Evolutionary conservation across 1,140 invertebrate genomes (phyloP), one percentile per base, ranked within the genome.

Genomic region (Drosophila saltans): DNA sequence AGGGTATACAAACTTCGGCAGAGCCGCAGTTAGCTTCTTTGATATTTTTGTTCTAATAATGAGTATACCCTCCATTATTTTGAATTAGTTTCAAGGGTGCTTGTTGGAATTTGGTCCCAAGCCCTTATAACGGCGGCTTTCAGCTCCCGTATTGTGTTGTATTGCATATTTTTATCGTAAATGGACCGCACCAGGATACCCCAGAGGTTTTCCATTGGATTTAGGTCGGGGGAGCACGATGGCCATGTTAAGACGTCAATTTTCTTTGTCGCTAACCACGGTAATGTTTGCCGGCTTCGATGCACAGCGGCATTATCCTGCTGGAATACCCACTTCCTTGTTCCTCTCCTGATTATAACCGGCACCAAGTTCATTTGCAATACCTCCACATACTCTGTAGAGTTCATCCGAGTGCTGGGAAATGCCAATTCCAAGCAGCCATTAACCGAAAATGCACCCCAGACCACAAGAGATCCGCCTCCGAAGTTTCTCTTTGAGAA

Each of bases 191-290:
- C 48, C 6, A 76, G 39, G 11, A 66, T 66, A 45, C 52, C 68
- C 73, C 64, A 76, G 10, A 76, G 9, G 28, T 72, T 80, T 40
- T 80, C 70, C 9, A 71, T 72, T 21, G 78, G 74, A 67, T 80
- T 77, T 30, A 80, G 57, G 41, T 73, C 66, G 4, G 74, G 43
- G n/a, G 36, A 43, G 16, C 67, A 24, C 16, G 69, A 41, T 30
- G 69, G 57, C 62, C 72, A 72, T 40, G 28, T 26, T 40, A 63
- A 45, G 33, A 69, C 33, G n/a, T 48, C 11, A 36, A 69, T 56
- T 61, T 45, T 56, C 16, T 48, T 16, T 9, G 30, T 33, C 40
- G 26, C 24, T 28, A 63, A 55, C 30, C 21, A 60, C 11, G 10
- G 40, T 45, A 55, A 41, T 39, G 64, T 39, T 26, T 40, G 1